Evolutionary conservation across 2,797 vertebrate genomes (phyloP).

Genomic region (Microctenopoma stevenorrisi): DNA sequence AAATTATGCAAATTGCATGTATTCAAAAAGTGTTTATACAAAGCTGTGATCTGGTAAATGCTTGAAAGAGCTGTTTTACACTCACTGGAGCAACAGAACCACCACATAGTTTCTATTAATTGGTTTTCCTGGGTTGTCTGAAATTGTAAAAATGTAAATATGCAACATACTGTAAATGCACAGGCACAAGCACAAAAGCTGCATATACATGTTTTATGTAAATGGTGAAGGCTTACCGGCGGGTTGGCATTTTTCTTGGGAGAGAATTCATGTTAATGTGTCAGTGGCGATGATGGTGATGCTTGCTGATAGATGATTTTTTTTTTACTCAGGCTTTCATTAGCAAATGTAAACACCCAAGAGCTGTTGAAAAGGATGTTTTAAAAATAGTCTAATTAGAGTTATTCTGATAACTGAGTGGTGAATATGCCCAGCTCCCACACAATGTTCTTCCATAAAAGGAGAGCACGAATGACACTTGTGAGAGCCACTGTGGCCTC

Average conservation of each 20-base stretch:
- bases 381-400: slow-evolving; percentile 86
- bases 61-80: slow-evolving; percentile 64
- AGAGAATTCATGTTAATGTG: slow-evolving; percentile 61
- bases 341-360: slow-evolving; percentile 80
- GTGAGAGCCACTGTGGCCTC: slow-evolving; percentile 47
- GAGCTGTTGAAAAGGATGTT: slow-evolving; percentile 74
- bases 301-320: slow-evolving; percentile 78
- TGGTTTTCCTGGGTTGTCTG: slow-evolving; percentile 54
- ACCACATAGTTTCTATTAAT: slow-evolving; percentile 60
- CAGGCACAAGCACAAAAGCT: background rate
- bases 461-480: slow-evolving; percentile 63
- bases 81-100: slow-evolving; percentile 65
- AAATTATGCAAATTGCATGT: slow-evolving; percentile 59
- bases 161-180: slow-evolving; percentile 18
- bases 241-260: slow-evolving; percentile 50
- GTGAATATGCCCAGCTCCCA: slow-evolving; percentile 72
- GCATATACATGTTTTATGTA: background rate
- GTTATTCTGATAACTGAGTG: slow-evolving; percentile 73
- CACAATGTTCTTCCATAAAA: slow-evolving; percentile 64
- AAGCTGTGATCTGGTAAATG: slow-evolving; percentile 51
- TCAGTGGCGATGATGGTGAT: slow-evolving; percentile 77
- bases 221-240: slow-evolving; percentile 13
- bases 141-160: slow-evolving; percentile 59
- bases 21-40: slow-evolving; percentile 49
- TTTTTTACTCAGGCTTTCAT: slow-evolving; percentile 74